These are phyloP conservation scores for Cyclophora punctaria DNA, from an alignment of 2,888 invertebrate species.

Conservation along the genomic window DNA sequence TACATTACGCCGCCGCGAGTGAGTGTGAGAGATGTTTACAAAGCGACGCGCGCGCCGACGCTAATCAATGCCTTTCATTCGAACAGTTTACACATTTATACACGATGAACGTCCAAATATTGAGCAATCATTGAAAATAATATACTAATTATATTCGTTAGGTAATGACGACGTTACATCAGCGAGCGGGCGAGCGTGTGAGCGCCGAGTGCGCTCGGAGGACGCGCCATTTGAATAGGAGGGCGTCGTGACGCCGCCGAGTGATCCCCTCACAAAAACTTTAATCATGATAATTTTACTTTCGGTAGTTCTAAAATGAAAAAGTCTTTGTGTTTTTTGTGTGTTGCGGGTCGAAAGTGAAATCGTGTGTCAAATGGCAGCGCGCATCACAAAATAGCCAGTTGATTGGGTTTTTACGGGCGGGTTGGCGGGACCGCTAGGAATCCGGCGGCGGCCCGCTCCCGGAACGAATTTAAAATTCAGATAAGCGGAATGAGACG, in stretches of 20 bases:
- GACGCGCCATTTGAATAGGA: neutral
- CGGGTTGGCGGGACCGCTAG: conserved; percentile 55
- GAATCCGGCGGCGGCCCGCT: conserved; percentile 28
- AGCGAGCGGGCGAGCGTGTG: neutral
- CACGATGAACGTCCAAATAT: no score
- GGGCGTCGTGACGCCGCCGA: neutral
- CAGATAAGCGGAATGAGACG: conserved; percentile 65
- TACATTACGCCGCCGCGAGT: no score
- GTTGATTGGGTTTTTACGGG: conserved; percentile 63
- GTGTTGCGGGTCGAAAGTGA: conserved; percentile 34
- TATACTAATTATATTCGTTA: no score
- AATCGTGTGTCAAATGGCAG: conserved; percentile 54
- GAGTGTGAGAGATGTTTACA: no score
- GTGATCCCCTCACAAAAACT: conserved; percentile 10
- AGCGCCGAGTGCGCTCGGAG: neutral
- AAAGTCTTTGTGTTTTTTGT: conserved; percentile 18
- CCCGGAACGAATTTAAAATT: conserved; percentile 55
- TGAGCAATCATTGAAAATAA: no score
- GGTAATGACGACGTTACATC: neutral
- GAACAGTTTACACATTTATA: no score
- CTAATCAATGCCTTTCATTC: no score
- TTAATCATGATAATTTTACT: conserved; percentile 19
- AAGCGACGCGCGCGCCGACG: no score
- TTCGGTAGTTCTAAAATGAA: conserved; percentile 20
- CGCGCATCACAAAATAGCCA: conserved; percentile 46